Base-by-base conservation (phyloP, 2,888 invertebrate genomes). In the Ophion ellenae region DNA sequence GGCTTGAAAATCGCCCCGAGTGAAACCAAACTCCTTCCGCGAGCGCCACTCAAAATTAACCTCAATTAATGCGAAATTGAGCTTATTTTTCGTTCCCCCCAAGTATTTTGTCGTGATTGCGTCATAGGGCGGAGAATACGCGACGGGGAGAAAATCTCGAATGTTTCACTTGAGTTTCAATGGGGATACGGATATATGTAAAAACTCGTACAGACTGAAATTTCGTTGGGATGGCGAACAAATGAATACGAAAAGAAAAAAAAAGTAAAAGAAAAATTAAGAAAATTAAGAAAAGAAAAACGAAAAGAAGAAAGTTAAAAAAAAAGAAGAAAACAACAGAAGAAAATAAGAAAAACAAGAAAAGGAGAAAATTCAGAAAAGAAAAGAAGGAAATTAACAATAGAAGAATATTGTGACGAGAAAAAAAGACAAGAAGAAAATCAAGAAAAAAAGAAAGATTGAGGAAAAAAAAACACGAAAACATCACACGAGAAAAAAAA, bases 151-250 rank as follows among this genome's bases (percentile, higher is more conserved):
- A 63, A 47, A 69, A 63, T 45, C 17, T 78, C 74, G 20, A 64
- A 36, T 45, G 36, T 36, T 64, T 53, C 53, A 14, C 53, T 53
- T 53, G 14, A 53, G 5, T 14, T 17, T 53, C 17, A 53, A 17
- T 17, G 3, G 61, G 28, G 69, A 84, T 81, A 73, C 77, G 66
- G 2, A 17, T 53, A 3, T 40, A 32, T 73, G 64, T 47, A 47
- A 70, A 71, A 61, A 66, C 47, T 71, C 76, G 53, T 47, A 66
- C 10, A 86, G 87, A 75, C 74, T 79, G 61, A 67, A 81, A 77
- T 77, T 69, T 77, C 63, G 84, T 78, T 79, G 61, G 81, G 81
- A 77, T 77, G 82, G 59, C 6, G 32, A 57, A 77, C 17, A 75
- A 47, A 24, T 59, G 28, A 40, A 2, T n/a, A 36, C 53, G 47